phyloP scores from a whole-genome alignment of 64 coral and sea anemone genomes.

The Stylophora pistillata region DNA sequence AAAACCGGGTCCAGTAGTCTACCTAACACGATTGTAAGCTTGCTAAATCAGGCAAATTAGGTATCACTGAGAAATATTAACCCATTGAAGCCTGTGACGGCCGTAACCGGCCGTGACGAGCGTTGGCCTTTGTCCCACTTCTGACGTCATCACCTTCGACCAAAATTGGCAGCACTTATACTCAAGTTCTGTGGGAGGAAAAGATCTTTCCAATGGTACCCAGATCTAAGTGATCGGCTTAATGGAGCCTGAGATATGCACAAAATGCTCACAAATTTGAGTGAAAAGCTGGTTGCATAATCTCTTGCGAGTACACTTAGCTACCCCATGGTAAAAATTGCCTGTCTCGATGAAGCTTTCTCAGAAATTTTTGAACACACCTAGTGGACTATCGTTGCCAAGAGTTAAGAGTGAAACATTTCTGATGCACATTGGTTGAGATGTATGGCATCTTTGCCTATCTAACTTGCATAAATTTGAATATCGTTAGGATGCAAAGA shows the following conservation, averaged over 20 bases:
- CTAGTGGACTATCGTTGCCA: no score
- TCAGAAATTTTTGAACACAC: slow-evolving; percentile 3
- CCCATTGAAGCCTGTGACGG: no score
- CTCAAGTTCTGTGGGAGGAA: background rate
- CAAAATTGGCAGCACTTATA: background rate
- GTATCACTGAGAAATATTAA: slow-evolving; percentile 7
- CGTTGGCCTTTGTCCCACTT: background rate
- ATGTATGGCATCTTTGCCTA: no score
- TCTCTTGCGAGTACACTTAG: background rate
- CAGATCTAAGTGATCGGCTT: slow-evolving; percentile 13
- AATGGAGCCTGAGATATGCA: slow-evolving; percentile 19
- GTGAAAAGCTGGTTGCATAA: background rate
- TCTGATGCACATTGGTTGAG: no score
- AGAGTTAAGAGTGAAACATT: no score
- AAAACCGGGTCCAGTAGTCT: no score
- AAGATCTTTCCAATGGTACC: slow-evolving; percentile 13
- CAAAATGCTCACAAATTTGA: slow-evolving; percentile 3
- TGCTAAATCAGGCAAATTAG: slow-evolving; percentile 20
- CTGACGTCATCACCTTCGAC: background rate
- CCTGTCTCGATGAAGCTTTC: slow-evolving; percentile 4
- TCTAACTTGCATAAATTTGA: no score
- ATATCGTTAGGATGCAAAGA: no score
- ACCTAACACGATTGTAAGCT: slow-evolving; percentile 21
- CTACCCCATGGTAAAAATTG: background rate
- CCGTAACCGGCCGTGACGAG: no score